Evolutionary conservation across 2,888 invertebrate species (phyloP).

Genomic region (Phortica okadai): DNA sequence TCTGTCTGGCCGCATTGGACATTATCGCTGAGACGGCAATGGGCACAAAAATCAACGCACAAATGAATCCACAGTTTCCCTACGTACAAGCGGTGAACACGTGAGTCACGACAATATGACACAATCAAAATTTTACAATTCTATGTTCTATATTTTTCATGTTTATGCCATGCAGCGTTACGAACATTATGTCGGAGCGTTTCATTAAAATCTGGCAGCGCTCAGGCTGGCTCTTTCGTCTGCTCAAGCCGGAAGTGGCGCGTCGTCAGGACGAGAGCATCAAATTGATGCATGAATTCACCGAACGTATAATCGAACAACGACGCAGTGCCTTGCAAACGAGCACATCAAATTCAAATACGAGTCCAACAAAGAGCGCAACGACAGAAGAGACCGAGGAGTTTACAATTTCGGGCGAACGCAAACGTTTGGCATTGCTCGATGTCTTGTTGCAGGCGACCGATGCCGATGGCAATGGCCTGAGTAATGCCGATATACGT

Average conservation of each 20-base stretch:
- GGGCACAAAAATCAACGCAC: conserved; percentile 76
- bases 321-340: conserved; percentile 54
- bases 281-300: conserved; percentile 68
- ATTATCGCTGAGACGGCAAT: conserved; percentile 77
- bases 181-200: conserved; percentile 62
- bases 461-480: conserved; percentile 77
- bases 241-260: conserved; percentile 56
- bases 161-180: conserved; percentile 53
- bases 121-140: not conserved
- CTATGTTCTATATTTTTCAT: not conserved
- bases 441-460: conserved; percentile 81
- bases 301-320: conserved; percentile 62
- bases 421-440: conserved; percentile 80
- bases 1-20: conserved; percentile 80
- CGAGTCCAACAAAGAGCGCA: conserved; percentile 31
- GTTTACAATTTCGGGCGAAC: not conserved
- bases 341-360: not conserved
- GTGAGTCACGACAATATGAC: conserved; percentile 75
- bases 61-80: conserved; percentile 81
- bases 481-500: conserved; percentile 80
- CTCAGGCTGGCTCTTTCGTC: conserved; percentile 61
- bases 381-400: conserved; percentile 70
- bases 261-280: conserved; percentile 56
- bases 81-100: conserved; percentile 84
- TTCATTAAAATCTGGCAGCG: conserved; percentile 67